Conservation (phyloP, 1,140 invertebrate species). For the Drosophila aff. region DNA sequence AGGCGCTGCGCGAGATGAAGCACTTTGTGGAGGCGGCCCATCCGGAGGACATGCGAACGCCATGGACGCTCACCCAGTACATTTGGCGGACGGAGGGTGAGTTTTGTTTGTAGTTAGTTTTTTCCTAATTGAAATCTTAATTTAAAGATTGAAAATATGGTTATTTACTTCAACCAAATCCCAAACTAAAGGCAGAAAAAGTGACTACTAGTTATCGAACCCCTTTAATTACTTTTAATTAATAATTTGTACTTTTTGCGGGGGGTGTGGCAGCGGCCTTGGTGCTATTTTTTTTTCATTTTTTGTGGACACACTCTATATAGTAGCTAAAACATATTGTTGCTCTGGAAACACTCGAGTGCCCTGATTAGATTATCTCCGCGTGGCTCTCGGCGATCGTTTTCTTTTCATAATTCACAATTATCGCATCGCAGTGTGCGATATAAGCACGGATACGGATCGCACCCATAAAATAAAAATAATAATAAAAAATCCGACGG, state of each 20-base stretch:
- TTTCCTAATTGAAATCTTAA: background rate
- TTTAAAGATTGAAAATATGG: background rate
- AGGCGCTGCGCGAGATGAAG: slow-evolving; percentile 95
- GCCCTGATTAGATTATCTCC: slow-evolving; percentile 54
- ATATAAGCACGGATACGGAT: slow-evolving; percentile 46
- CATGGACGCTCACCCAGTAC: slow-evolving; percentile 74
- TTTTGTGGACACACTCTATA: background rate
- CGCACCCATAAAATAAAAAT: background rate
- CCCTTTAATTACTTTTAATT: background rate
- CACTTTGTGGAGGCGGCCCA: slow-evolving; percentile 83
- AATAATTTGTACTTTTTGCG: background rate
- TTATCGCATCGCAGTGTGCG: slow-evolving; percentile 38
- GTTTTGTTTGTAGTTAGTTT: slow-evolving; percentile 1
- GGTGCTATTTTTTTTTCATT: background rate
- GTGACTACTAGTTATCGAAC: no score
- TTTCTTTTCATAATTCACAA: slow-evolving; percentile 59
- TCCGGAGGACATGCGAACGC: slow-evolving; percentile 76
- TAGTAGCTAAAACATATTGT: slow-evolving; percentile 4
- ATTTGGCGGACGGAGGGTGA: slow-evolving; percentile 85
- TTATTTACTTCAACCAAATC: no score
- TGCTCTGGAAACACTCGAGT: slow-evolving; percentile 14
- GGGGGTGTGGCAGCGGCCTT: slow-evolving; percentile 26
- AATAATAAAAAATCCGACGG: background rate
- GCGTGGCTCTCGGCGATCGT: slow-evolving; percentile 20
- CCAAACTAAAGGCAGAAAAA: no score